Percentiles rank a stretch among this genome's conserved stretches.
Conservation (phyloP, 2,888 invertebrate species). For the Diploptera punctata region DNA sequence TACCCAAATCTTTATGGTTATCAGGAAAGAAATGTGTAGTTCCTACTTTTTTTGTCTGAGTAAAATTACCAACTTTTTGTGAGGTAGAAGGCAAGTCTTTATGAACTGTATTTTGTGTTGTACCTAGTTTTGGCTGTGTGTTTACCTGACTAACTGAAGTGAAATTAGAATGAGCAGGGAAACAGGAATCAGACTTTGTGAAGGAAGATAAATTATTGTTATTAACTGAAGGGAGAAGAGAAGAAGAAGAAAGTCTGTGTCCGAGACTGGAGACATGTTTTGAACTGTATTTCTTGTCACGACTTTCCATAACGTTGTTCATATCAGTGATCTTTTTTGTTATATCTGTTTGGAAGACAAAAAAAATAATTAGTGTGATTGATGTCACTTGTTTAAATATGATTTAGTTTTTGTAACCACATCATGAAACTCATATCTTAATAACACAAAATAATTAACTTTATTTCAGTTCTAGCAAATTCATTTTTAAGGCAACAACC, state of each 20-base stretch:
- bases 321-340: slow-evolving; percentile 25
- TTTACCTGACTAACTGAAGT: not conserved
- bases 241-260: slow-evolving; percentile 17
- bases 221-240: not conserved
- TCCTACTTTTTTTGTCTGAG: slow-evolving; percentile 34
- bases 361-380: not conserved
- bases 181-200: not conserved
- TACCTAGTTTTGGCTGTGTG: not conserved
- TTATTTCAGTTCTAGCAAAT: no score
- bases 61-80: slow-evolving; percentile 29
- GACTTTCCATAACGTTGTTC: slow-evolving; percentile 11
- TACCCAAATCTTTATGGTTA: not conserved
- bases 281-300: slow-evolving; percentile 14
- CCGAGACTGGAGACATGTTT: not conserved
- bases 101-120: not conserved
- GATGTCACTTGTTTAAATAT: not conserved
- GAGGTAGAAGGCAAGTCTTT: not conserved
- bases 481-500: no score
- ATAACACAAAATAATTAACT: no score
- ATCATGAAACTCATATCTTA: no score
- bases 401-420: no score
- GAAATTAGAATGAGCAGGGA: not conserved
- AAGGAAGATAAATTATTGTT: not conserved
- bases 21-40: slow-evolving; percentile 35
- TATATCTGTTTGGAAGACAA: slow-evolving; percentile 20